Conservation (phyloP, 1,140 invertebrate species). For the Drosophila prosaltans region DNA sequence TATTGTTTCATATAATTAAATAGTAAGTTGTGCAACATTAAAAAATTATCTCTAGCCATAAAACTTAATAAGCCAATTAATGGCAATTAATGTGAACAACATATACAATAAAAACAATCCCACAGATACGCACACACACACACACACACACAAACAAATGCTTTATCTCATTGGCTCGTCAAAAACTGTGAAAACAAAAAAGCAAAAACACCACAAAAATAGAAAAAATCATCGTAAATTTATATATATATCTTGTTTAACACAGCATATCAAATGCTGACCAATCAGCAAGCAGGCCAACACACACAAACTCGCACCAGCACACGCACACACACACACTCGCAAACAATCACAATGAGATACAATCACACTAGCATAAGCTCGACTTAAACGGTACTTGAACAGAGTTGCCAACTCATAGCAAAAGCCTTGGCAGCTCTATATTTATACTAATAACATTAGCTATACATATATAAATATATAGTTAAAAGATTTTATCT, state of each 20-base stretch:
- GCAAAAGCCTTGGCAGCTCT: constrained; percentile 14
- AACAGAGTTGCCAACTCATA: constrained; percentile 64
- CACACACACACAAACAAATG: constrained; percentile 19
- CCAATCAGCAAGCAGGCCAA: constrained; percentile 61
- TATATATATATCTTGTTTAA: constrained; percentile 47
- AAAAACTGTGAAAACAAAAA: constrained; percentile 41
- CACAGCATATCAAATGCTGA: constrained; percentile 54
- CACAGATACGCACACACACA: constrained; percentile 23
- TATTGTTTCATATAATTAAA: constrained; percentile 5
- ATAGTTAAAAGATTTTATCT: constrained; percentile 45
- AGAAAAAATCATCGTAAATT: constrained; percentile 62
- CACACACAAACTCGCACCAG: constrained; percentile 9
- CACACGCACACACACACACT: constrained; percentile 17
- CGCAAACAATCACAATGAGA: constrained; percentile 5
- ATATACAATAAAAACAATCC: constrained; percentile 24
- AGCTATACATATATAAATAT: constrained; percentile 6
- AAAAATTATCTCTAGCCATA: background rate
- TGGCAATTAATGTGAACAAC: constrained; percentile 39
- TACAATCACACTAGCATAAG: constrained; percentile 24
- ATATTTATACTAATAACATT: constrained; percentile 22
- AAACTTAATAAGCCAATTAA: constrained; percentile 9
- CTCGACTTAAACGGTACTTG: constrained; percentile 35
- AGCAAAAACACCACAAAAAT: constrained; percentile 42
- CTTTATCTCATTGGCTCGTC: constrained; percentile 50
- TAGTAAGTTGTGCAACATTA: background rate